Percentiles rank a stretch among this genome's conserved stretches.
phyloP scores from a whole-genome alignment of 1,140 invertebrate species.

The Aporrectodea caliginosa region DNA sequence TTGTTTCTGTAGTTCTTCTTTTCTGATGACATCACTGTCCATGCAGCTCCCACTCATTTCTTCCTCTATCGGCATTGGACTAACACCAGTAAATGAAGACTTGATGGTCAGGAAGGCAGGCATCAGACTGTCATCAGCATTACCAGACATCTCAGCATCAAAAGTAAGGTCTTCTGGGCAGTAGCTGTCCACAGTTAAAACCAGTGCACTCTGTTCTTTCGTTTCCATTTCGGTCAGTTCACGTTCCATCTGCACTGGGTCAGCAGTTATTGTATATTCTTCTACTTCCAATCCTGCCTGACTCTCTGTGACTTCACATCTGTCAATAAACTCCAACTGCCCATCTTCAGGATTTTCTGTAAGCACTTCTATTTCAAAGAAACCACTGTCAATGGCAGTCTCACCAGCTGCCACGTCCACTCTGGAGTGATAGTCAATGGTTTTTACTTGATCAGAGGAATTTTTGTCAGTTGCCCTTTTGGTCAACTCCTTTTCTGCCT shows the following conservation, averaged over 20 bases:
- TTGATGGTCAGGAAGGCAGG: neutral
- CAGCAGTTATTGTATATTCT: no score
- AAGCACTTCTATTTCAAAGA: no score
- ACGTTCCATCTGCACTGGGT: no score
- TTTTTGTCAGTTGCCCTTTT: neutral
- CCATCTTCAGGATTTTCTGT: neutral
- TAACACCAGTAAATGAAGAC: no score
- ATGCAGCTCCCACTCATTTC: neutral
- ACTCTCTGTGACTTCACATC: neutral
- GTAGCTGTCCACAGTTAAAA: neutral
- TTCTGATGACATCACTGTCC: neutral
- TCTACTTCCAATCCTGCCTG: no score
- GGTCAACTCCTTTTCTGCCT: neutral
- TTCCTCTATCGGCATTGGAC: neutral
- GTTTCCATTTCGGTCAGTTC: neutral
- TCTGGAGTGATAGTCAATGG: neutral
- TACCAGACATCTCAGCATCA: neutral
- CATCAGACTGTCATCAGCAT: neutral
- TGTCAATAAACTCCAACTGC: neutral
- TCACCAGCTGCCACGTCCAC: neutral
- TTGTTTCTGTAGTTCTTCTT: neutral
- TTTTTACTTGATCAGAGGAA: neutral
- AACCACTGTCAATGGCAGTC: neutral
- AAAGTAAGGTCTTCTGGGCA: neutral
- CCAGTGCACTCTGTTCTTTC: neutral